Percentiles rank a stretch among this genome's conserved stretches.
These are phyloP conservation scores for Eretmocerus hayati DNA, from an alignment of 2,888 invertebrate genomes.

Conservation along the genomic window DNA sequence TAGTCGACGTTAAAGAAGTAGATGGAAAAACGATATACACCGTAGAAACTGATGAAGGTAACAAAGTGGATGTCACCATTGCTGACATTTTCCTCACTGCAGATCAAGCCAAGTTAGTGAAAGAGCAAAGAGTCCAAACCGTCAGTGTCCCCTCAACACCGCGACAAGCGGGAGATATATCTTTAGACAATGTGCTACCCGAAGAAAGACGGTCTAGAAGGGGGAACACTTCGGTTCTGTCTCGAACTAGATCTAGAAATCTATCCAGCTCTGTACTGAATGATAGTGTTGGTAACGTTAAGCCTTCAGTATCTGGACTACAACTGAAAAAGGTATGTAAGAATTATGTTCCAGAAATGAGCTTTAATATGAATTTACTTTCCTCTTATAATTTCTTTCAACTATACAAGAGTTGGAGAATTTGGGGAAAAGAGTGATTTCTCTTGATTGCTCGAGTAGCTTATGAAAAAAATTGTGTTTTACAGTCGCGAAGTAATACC, in stretches of 20 bases:
- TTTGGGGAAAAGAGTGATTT: too few relatives aligned
- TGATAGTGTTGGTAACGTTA: constrained; percentile 13
- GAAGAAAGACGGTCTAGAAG: constrained; percentile 35
- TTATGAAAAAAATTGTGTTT: too few relatives aligned
- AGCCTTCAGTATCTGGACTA: constrained; percentile 34
- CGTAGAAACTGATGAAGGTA: constrained; percentile 34
- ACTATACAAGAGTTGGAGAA: too few relatives aligned
- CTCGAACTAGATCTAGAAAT: constrained; percentile 25
- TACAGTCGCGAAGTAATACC: too few relatives aligned
- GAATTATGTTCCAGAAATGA: background rate
- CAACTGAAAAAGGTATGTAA: constrained; percentile 5
- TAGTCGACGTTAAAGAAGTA: constrained; percentile 12
- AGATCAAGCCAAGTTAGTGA: constrained; percentile 38
- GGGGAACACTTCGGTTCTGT: constrained; percentile 24
- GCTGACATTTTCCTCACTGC: constrained; percentile 35
- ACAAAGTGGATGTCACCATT: constrained; percentile 31
- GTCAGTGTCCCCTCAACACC: constrained; percentile 33
- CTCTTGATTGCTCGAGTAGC: too few relatives aligned
- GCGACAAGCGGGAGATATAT: constrained; percentile 30
- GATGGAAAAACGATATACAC: constrained; percentile 29
- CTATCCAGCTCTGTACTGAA: constrained; percentile 16
- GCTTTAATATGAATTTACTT: too few relatives aligned
- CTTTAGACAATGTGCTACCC: constrained; percentile 37
- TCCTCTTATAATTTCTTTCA: too few relatives aligned
- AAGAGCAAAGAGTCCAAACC: constrained; percentile 27